Base-by-base conservation (phyloP, 2,797 vertebrate species). In the Perdix hodgsoniae region DNA sequence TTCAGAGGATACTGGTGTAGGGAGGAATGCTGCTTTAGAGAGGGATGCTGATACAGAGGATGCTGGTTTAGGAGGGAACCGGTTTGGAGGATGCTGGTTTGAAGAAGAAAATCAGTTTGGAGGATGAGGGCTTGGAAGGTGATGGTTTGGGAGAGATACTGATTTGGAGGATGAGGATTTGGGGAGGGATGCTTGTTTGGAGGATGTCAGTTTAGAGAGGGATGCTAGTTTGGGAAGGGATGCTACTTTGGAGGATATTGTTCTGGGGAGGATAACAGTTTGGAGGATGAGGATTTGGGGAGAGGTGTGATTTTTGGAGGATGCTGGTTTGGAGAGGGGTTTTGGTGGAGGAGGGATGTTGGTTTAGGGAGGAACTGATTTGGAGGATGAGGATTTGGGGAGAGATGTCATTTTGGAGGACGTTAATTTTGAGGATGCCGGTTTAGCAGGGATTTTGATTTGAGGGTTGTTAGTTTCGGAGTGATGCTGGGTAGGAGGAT, bases 131-230 rank as follows among this genome's bases (percentile, higher is more conserved):
- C 14, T 37, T 37, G 8, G 24, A 27, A 31, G 49, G 11, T 40
- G 60, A 22, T 23, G 50, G 21, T 42, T 42, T 72, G 21, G 35
- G 54, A 16, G 29, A 22, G n/a, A 3, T 27, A 49, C 0, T 16
- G 4, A 2, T 42, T 21, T 56, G 31, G 26, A 39, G 61, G 61
- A 16, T 8, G 15, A 0, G 0, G 9, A 4, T 47, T 37, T 65
- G 39, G 80, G 10, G n/a, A 44, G 2, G 3, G 37, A 6, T 29
- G 37, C 1, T 33, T 17, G 14, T 54, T 56, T n/a, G 49, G 15
- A 13, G 15, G 17, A 2, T 1, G 7, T 21, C 7, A 18, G 24
- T 33, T 54, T 12, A 17, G 27, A 18, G 42, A 11, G 23, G 6
- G n/a, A 2, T 14, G 10, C n/a, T 29, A 35, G 1, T 40, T 56